These are phyloP conservation scores for Orchestia grillus DNA, from an alignment of 1,140 invertebrate species.

Conservation along the genomic window DNA sequence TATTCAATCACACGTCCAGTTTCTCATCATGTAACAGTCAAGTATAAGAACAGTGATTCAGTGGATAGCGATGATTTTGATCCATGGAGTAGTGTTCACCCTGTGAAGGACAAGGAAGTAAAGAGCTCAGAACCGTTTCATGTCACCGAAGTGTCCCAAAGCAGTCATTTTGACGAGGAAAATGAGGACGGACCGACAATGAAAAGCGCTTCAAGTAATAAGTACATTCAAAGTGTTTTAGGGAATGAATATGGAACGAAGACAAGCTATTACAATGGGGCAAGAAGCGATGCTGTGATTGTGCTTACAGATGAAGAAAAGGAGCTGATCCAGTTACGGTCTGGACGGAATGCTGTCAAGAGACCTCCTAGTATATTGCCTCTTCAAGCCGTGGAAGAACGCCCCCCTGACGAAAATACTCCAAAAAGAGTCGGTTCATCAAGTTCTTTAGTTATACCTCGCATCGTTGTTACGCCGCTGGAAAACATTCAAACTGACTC, in stretches of 20 bases:
- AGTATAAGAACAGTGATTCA: conserved; percentile 6
- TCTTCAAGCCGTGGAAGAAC: neutral
- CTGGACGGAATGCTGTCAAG: neutral
- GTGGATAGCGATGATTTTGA: neutral
- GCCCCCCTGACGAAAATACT: neutral
- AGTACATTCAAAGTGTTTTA: conserved; percentile 15
- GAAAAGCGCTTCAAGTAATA: neutral
- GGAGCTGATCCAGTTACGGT: neutral
- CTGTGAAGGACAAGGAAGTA: neutral
- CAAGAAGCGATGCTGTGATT: conserved; percentile 12
- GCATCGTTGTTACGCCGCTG: conserved; percentile 8
- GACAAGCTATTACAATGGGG: neutral
- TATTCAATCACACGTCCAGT: conserved; percentile 13
- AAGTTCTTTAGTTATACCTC: conserved; percentile 19
- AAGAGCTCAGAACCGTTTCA: neutral
- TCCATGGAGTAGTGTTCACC: neutral
- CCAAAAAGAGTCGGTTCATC: neutral
- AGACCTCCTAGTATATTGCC: neutral
- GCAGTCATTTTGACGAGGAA: neutral
- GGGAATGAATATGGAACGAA: conserved; percentile 12
- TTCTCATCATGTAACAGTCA: conserved; percentile 3
- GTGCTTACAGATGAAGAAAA: conserved; percentile 24
- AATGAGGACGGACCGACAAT: neutral
- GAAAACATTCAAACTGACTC: neutral
- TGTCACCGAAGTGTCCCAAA: neutral